These are phyloP conservation scores for Drosophila subquinaria DNA, from an alignment of 2,888 invertebrate genomes.

Conservation along the genomic window DNA sequence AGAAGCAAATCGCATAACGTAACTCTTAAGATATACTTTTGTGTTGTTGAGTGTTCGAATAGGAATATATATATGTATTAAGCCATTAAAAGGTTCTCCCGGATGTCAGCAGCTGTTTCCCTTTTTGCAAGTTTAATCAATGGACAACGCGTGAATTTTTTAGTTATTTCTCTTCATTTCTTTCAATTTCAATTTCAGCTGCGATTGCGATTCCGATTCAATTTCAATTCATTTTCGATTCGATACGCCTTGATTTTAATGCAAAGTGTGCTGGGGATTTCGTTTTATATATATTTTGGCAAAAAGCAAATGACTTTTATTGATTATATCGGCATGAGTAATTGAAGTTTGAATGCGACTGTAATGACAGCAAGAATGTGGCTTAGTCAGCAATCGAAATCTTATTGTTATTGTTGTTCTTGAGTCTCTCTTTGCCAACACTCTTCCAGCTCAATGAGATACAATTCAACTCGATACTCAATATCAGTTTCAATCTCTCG, in stretches of 20 bases:
- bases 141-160: conserved; percentile 32
- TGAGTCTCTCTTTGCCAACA: background rate
- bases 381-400: conserved; percentile 47
- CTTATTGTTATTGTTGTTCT: conserved; percentile 6
- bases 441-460: conserved; percentile 10
- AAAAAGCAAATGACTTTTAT: conserved; percentile 56
- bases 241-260: conserved; percentile 56
- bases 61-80: conserved; percentile 3
- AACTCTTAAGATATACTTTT: background rate
- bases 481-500: conserved; percentile 47
- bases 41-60: conserved; percentile 3
- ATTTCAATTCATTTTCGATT: conserved; percentile 55
- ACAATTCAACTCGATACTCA: conserved; percentile 16
- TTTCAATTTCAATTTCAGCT: conserved; percentile 20
- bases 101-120: conserved; percentile 59
- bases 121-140: conserved; percentile 75
- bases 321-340: conserved; percentile 70
- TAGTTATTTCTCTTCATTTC: conserved; percentile 25
- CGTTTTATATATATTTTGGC: conserved; percentile 31
- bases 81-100: conserved; percentile 55
- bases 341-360: conserved; percentile 66
- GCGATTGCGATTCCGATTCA: conserved; percentile 47
- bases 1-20: conserved; percentile 11
- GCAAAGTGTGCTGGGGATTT: conserved; percentile 42
- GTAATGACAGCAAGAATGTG: conserved; percentile 65